These are phyloP conservation scores for Macrotrachela quadricornifera DNA, from an alignment of 1,140 invertebrate species.

Conservation along the genomic window DNA sequence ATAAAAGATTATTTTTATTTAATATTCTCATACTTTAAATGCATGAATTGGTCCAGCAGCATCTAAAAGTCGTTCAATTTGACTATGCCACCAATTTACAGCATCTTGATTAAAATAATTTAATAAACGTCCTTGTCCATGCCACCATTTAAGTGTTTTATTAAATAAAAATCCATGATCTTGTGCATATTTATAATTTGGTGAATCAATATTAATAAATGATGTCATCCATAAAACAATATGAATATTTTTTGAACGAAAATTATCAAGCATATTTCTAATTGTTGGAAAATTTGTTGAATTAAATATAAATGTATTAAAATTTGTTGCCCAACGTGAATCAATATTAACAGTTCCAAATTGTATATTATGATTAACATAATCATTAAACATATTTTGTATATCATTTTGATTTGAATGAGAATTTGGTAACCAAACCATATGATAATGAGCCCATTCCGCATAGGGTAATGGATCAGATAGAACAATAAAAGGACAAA, in stretches of 20 bases:
- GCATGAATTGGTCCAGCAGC: too few species aligned
- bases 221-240: slow-evolving; percentile 3
- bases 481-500: too few species aligned
- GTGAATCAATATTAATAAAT: slow-evolving; percentile 1
- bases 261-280: neutral
- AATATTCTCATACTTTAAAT: too few species aligned
- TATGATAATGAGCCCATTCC: slow-evolving; percentile 4
- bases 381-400: neutral
- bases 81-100: slow-evolving; percentile 4
- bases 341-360: slow-evolving; percentile 2
- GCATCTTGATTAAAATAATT: slow-evolving; percentile 1
- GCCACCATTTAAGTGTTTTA: slow-evolving; percentile 3
- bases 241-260: slow-evolving; percentile 2
- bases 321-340: slow-evolving; percentile 2
- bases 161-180: slow-evolving; percentile 2
- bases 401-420: neutral
- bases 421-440: slow-evolving; percentile 3
- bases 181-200: neutral
- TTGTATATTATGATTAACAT: neutral
- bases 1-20: too few species aligned
- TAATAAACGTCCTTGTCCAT: neutral
- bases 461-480: neutral
- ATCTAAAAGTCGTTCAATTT: slow-evolving; percentile 4
- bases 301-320: slow-evolving; percentile 1
- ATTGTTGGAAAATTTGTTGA: slow-evolving; percentile 1